phyloP scores from a whole-genome alignment of 2,113 vertebrate genomes.

The rat (Rattus norvegicus) region GRCr8 NC_086026.1:67973501-67974000 shows the following conservation, averaged over 20 bases:
- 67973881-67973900: neutral
- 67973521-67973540: neutral
- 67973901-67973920: neutral
- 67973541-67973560: accelerated
- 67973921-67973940: slow-evolving; percentile 44
- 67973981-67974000: neutral
- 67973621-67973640: neutral
- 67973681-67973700: neutral
- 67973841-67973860: neutral
- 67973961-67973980: slow-evolving; percentile 35
- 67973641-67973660: neutral
- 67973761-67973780: neutral
- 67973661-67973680: neutral
- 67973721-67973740: neutral
- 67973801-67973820: neutral
- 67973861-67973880: neutral
- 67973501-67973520: neutral
- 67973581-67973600: neutral
- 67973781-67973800: neutral
- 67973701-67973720: neutral
- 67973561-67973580: neutral
- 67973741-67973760: too few relatives aligned
- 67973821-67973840: neutral
- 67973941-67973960: neutral
- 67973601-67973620: neutral